Base-by-base conservation (phyloP, 2,113 vertebrate genomes). In the Nerophis lumbriciformis region DNA sequence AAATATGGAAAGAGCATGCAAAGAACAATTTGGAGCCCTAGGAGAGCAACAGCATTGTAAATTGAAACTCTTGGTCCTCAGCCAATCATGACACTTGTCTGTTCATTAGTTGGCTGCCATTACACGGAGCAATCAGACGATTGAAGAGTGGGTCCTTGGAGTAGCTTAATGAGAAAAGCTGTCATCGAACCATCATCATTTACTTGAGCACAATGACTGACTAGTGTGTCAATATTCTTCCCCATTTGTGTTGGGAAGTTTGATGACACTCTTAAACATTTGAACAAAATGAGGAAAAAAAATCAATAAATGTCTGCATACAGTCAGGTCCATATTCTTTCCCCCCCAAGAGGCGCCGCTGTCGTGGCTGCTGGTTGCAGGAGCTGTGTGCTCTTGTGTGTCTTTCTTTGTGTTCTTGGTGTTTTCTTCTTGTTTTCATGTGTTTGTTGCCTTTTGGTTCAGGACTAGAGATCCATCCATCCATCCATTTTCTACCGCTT, bases 61-160 rank as follows among this genome's bases (percentile, higher is more conserved):
- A 78, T 67, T 53, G 53, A 57, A 68, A 59, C 53, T 57, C 47
- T 56, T 51, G 60, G 62, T 66, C 69, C 65, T 52, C 13, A 53
- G 74, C 66, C 63, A 80, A 76, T 77, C 68, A 69, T 50, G 71
- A 76, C 62, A 65, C 66, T 83, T 74, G 68, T 69, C 75, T 75
- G 69, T 63, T 78, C 81, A 84, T 81, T 75, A 70, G 53, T 55
- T 72, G n/a, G 61, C 66, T 53, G 56, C 76, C 77, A 79, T 80
- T 70, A 71, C 28, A 28, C 57, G 59, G 59, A 60, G 71, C 68
- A 78, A 83, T 78, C 65, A 84, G 72, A 71, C 62, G 56, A 64
- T 39, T 61, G 37, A 78, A 61, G 58, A 80, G 72, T 62, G 63
- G 59, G 52, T 63, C 36, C 5, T 57, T 44, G 11, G 65, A 69